Percentiles rank a stretch among this genome's conserved stretches.
Conservation (phyloP, 2,888 invertebrate species). For the Allacma fusca region DNA sequence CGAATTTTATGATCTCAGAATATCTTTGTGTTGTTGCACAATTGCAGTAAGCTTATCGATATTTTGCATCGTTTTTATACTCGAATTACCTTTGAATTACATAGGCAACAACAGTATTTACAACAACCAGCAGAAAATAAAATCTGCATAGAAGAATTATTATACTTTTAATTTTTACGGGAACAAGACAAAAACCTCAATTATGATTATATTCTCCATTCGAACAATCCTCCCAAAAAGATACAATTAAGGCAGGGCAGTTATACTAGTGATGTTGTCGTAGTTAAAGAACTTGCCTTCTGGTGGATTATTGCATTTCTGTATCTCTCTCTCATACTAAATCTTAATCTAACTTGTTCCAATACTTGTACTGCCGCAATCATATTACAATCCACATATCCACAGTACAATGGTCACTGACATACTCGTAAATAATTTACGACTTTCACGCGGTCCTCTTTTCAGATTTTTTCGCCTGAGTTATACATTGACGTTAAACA, state of each 20-base stretch:
- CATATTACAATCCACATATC: not conserved
- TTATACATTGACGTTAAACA: slow-evolving; percentile 11
- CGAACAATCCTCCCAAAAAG: not conserved
- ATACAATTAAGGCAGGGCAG: slow-evolving; percentile 3
- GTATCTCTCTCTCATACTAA: not conserved
- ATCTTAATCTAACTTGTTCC: not conserved
- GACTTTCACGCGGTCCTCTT: slow-evolving; percentile 21
- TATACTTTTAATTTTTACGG: not conserved
- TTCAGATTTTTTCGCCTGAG: not conserved
- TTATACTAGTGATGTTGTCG: not conserved
- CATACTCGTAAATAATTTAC: slow-evolving; percentile 16
- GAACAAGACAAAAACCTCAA: not conserved
- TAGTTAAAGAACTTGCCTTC: slow-evolving; percentile 5
- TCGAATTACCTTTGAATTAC: not conserved
- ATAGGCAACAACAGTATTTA: slow-evolving; percentile 1
- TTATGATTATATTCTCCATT: not conserved
- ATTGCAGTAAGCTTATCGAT: slow-evolving; percentile 11
- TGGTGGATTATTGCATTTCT: not conserved
- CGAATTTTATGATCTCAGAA: not conserved
- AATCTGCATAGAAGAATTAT: slow-evolving; percentile 5
- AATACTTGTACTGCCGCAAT: slow-evolving; percentile 1
- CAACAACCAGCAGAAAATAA: slow-evolving; percentile 8
- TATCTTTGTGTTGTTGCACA: not conserved
- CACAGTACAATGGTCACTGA: slow-evolving; percentile 13
- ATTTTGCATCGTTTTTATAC: not conserved